phyloP scores from a whole-genome alignment of 23 tunicate species.

The Trididemnum miniatum region DNA sequence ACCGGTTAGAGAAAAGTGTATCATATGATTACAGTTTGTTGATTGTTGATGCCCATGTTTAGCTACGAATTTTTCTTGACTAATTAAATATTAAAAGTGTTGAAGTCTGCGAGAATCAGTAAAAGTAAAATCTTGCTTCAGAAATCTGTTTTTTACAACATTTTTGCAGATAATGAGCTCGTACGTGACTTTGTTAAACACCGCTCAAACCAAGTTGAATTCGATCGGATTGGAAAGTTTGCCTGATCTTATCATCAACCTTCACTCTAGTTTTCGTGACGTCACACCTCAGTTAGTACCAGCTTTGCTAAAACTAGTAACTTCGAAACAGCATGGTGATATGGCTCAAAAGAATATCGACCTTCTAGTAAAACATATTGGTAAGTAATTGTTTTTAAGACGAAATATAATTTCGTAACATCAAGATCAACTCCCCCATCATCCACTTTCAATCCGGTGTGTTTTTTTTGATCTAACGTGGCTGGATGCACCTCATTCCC shows the following conservation, averaged over 20 bases:
- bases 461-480: no score
- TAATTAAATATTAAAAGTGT: no score
- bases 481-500: no score
- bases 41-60: no score
- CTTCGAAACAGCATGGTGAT: conserved; percentile 51
- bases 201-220: conserved; percentile 79
- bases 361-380: conserved; percentile 37
- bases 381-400: conserved; percentile 25
- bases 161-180: conserved; percentile 91
- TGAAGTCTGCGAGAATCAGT: no score
- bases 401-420: background rate
- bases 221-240: conserved; percentile 36
- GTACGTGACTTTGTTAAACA: conserved; percentile 53
- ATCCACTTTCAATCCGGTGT: no score
- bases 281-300: conserved; percentile 46
- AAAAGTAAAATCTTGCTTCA: no score
- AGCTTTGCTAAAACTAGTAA: conserved; percentile 52
- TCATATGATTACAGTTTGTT: no score
- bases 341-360: conserved; percentile 50
- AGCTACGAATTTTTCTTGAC: no score
- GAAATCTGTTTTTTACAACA: no score
- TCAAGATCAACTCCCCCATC: background rate
- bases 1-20: no score
- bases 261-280: conserved; percentile 44
- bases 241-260: conserved; percentile 34